Evolutionary conservation across 2,113 vertebrate species (phyloP), one percentile per base, ranked within the genome.

Genomic region (Cyanoderma ruficeps): DNA sequence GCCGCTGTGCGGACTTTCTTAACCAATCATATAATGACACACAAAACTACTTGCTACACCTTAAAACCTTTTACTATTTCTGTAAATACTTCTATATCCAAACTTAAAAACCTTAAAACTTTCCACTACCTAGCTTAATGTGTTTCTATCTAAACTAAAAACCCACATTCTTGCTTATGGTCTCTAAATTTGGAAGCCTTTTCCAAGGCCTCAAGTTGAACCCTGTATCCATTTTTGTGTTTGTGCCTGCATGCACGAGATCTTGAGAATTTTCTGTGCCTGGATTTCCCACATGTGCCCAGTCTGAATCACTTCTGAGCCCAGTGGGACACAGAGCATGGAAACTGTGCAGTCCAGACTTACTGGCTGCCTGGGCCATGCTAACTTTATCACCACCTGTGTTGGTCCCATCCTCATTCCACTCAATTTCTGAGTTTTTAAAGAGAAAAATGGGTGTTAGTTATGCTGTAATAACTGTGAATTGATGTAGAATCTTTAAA

Each of bases 291-390:
- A 59, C 55, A 33, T 56, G 30, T 47, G 8, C n/a, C 33, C 76
- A 80, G 76, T 13, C 53, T 77, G 50, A 68, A 52, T 77, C 41
- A 33, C 31, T 55, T 27, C 44, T 72, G 63, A 91, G 31, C 55
- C 80, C 49, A 17, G 30, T 35, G 55, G 33, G 47, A 69, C 27
- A 30, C 44, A 15, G 3, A 39, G n/a, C 0, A 0, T 1, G 5
- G 37, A 65, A 84, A 84, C 10, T 41, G 19, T n/a, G 44, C 44
- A 24, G 49, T 59, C 9, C 41, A 52, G 49, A 53, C 25, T 19
- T n/a, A 27, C 70, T 78, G 79, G 15, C 56, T 85, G 35, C 4
- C 41, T 85, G 50, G 5, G 28, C 23, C 55, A 13, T 71, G 39
- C 35, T 83, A 63, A 33, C 42, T 74, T 81, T 35, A 39, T 68